These are phyloP conservation scores for Poeciliopsis gracilis DNA, from an alignment of 2,797 vertebrate species.

Conservation along the genomic window DNA sequence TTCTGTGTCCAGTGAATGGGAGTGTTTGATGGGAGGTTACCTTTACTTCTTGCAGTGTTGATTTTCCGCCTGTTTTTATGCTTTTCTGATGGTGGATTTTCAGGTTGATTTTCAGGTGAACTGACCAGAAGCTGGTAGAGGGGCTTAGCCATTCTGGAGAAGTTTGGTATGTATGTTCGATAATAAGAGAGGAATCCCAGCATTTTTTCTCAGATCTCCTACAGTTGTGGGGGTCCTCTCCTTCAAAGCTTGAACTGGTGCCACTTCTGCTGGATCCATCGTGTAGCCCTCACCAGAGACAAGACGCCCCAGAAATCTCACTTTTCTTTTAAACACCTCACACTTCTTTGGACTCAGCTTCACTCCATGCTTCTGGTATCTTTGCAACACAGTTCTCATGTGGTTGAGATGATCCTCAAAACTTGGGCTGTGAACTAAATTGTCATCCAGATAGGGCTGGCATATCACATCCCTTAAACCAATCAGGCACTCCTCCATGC, in stretches of 20 bases:
- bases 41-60: no score
- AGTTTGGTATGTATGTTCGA: no score
- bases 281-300: background rate
- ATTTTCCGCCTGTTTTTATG: no score
- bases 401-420: background rate
- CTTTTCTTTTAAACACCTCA: background rate
- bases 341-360: conserved; percentile 7
- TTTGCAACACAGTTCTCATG: no score
- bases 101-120: no score
- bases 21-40: background rate
- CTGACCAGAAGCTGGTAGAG: no score
- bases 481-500: background rate
- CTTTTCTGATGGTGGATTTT: no score
- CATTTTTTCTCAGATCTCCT: background rate
- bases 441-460: background rate
- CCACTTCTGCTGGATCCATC: background rate
- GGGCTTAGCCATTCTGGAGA: no score
- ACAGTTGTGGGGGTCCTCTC: background rate
- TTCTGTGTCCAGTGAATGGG: background rate
- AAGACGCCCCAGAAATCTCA: background rate
- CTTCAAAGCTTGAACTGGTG: background rate
- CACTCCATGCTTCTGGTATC: background rate
- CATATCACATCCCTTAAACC: background rate
- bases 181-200: no score
- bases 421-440: background rate